These are phyloP conservation scores for Halictus ligatus DNA, from an alignment of 2,888 invertebrate genomes.

Conservation along the genomic window DNA sequence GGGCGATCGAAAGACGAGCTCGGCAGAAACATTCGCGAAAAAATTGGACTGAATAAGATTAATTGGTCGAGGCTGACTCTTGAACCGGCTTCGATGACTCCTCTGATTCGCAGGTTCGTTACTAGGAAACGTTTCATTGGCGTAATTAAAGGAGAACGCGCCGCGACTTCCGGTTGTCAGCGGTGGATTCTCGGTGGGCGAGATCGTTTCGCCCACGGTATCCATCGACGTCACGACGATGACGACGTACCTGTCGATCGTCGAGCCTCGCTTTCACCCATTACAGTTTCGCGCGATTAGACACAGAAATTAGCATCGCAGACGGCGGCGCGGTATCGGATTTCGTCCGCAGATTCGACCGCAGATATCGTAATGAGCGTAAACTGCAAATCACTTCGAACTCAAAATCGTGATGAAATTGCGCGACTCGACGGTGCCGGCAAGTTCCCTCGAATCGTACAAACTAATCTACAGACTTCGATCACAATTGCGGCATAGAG, in stretches of 20 bases:
- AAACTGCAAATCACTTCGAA: neutral
- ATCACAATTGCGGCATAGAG: too few relatives aligned
- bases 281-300: constrained; percentile 1
- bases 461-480: too few relatives aligned
- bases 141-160: constrained; percentile 10
- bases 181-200: constrained; percentile 11
- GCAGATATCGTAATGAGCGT: neutral
- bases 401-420: neutral
- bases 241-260: constrained; percentile 16
- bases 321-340: neutral
- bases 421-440: too few relatives aligned
- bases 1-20: neutral
- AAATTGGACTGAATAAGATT: neutral
- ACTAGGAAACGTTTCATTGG: neutral
- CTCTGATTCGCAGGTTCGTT: neutral
- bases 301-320: neutral
- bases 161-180: constrained; percentile 4
- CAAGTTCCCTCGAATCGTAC: too few relatives aligned
- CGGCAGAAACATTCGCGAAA: neutral
- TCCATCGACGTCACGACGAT: constrained; percentile 7
- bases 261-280: constrained; percentile 6
- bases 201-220: constrained; percentile 1
- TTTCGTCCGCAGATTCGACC: neutral
- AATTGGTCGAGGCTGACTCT: neutral
- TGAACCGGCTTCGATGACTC: neutral